Conservation (phyloP, 1,140 invertebrate species). For the Hycleus cichorii region DNA sequence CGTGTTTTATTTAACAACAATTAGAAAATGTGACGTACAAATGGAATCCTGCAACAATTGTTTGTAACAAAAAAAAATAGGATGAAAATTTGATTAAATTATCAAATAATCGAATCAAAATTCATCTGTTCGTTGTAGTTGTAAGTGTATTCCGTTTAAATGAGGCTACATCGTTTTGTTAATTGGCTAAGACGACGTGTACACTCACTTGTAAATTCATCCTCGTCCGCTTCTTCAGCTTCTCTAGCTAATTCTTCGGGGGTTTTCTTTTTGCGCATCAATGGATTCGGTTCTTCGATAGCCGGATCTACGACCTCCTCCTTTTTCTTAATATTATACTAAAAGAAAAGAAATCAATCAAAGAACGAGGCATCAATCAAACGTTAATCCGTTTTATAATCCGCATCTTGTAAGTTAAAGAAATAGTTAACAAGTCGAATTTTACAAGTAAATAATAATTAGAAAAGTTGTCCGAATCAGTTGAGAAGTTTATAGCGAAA, state of each 20-base stretch:
- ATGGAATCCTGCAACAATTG: not conserved
- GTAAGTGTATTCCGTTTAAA: conserved; percentile 15
- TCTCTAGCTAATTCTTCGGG: conserved; percentile 93
- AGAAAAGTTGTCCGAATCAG: too few species aligned
- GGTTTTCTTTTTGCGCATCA: conserved; percentile 96
- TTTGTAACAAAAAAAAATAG: not conserved
- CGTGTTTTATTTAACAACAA: conserved; percentile 5
- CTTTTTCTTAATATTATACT: conserved; percentile 98
- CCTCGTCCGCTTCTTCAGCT: conserved; percentile 87
- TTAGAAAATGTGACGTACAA: not conserved
- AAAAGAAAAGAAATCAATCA: conserved; percentile 41
- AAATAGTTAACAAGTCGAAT: not conserved
- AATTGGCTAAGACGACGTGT: conserved; percentile 28
- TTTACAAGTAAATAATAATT: too few species aligned
- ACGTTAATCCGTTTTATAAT: too few species aligned
- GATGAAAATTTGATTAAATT: conserved; percentile 4
- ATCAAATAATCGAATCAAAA: not conserved
- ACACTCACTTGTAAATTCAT: conserved; percentile 93
- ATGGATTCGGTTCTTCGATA: conserved; percentile 77
- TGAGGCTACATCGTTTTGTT: conserved; percentile 31
- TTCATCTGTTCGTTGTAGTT: conserved; percentile 1
- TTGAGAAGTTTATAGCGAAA: too few species aligned
- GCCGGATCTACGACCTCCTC: conserved; percentile 71
- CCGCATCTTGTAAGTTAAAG: too few species aligned
- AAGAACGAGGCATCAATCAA: not conserved